Base-by-base conservation (phyloP, 2,113 vertebrate genomes). In the Naja naja region DNA sequence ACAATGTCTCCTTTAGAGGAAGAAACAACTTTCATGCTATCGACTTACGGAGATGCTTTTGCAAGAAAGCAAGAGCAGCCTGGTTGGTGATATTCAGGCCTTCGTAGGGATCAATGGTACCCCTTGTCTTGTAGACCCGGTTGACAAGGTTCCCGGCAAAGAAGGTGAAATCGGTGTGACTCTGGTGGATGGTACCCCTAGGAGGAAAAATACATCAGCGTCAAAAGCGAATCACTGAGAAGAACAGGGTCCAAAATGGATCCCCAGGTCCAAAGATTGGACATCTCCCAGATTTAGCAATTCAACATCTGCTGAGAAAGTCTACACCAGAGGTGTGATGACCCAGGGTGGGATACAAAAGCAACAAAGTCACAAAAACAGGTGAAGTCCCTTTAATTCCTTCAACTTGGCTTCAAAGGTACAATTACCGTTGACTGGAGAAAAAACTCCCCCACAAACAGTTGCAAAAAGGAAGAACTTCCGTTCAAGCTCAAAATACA, bases 51-150 rank as follows among this genome's bases (percentile, higher is more conserved):
- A 98, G 97, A 53, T 98, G 98, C 49, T 97, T 97, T 12, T 98
- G 97, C 91, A 98, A 96, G 96, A 98, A 98, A 89, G 97, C 97
- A 93, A 98, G 92, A 53, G 98, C 94, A 0, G 97, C 97, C 64
- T 0, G 90, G 90, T 94, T 96, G 92, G 96, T 95, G 85, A 96
- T 95, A 89, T 97, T 88, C 92, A 98, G 96, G 27, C 96, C 95
- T 93, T 94, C 58, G 53, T 93, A 94, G 34, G 98, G 98, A 54
- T 98, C 95, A 1, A 98, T 95, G 91, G 90, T 96, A 2, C 97
- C 98, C 87, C 95, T 96, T 0, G 8, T 5, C 0, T 94, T 54
- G 0, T 97, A 96, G 90, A 98, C 43, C 92, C 11, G 94, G 34
- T 90, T 89, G n/a, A 97, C 0, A 91, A 97, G 85, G 55, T 81